phyloP scores from a whole-genome alignment of 2,113 vertebrate species.

The Mus pahari region DNA sequence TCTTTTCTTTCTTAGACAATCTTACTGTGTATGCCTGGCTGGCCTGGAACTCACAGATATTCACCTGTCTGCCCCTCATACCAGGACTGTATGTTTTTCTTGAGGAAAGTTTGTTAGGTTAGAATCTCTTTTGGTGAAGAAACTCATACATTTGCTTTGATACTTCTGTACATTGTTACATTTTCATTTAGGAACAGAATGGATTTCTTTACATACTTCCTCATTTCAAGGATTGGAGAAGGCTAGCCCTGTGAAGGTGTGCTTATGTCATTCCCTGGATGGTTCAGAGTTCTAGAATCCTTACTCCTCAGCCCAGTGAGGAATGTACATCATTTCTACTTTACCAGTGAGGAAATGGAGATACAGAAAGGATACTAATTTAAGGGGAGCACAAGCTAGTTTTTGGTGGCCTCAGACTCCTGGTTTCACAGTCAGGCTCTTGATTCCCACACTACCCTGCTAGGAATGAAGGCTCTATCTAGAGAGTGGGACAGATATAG shows the following conservation, averaged over 20 bases:
- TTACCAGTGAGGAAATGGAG: not conserved
- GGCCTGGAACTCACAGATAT: not conserved
- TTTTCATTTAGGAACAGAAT: not conserved
- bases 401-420: not conserved
- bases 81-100: not conserved
- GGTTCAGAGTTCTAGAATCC: not conserved
- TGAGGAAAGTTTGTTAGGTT: not conserved
- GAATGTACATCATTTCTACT: not conserved
- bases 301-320: not conserved
- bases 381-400: not conserved
- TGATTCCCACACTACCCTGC: not conserved
- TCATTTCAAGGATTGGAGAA: not conserved
- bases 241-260: not conserved
- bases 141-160: not conserved
- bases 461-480: not conserved
- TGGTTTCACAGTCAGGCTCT: not conserved
- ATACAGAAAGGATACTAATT: not conserved
- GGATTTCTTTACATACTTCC: not conserved
- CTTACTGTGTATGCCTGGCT: not conserved
- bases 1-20: not conserved
- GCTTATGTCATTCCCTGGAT: accelerated
- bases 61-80: too few relatives aligned
- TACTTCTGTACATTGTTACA: too few relatives aligned
- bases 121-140: not conserved
- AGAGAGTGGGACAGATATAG: accelerated